Percentiles rank a stretch among this genome's conserved stretches.
phyloP scores from a whole-genome alignment of 1,140 invertebrate species.

The Zaprionus gabonicus region DNA sequence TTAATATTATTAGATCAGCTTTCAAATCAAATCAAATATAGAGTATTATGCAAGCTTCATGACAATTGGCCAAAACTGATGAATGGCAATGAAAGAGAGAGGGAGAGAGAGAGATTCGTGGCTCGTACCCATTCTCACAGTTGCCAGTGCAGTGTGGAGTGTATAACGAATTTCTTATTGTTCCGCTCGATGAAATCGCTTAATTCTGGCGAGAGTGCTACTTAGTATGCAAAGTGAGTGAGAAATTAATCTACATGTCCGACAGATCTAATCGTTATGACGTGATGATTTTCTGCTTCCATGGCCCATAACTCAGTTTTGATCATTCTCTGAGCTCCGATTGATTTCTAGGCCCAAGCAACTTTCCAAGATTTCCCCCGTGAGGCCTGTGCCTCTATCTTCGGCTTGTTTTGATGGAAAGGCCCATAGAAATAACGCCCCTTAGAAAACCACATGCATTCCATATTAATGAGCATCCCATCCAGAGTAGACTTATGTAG shows the following conservation, averaged over 20 bases:
- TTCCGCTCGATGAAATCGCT: neutral
- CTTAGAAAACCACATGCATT: slow-evolving; percentile 39
- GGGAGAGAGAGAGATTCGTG: neutral
- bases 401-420: slow-evolving; percentile 15
- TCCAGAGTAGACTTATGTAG: slow-evolving; percentile 11
- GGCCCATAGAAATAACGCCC: slow-evolving; percentile 10
- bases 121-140: neutral
- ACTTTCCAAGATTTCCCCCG: slow-evolving; percentile 17
- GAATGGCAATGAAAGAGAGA: slow-evolving; percentile 21
- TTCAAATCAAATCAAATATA: slow-evolving; percentile 52
- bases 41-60: slow-evolving; percentile 49
- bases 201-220: neutral
- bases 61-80: slow-evolving; percentile 41
- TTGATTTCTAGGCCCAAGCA: slow-evolving; percentile 37
- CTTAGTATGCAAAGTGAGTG: slow-evolving; percentile 35
- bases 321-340: slow-evolving; percentile 27
- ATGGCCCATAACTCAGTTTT: slow-evolving; percentile 24
- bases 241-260: slow-evolving; percentile 6
- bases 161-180: neutral
- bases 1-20: slow-evolving; percentile 77
- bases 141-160: neutral
- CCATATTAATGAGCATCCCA: slow-evolving; percentile 62
- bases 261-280: slow-evolving; percentile 19
- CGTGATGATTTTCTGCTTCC: slow-evolving; percentile 22
- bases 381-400: slow-evolving; percentile 10